Conservation (phyloP, 2,888 invertebrate genomes). For the Microctonus aethiopoides region DNA sequence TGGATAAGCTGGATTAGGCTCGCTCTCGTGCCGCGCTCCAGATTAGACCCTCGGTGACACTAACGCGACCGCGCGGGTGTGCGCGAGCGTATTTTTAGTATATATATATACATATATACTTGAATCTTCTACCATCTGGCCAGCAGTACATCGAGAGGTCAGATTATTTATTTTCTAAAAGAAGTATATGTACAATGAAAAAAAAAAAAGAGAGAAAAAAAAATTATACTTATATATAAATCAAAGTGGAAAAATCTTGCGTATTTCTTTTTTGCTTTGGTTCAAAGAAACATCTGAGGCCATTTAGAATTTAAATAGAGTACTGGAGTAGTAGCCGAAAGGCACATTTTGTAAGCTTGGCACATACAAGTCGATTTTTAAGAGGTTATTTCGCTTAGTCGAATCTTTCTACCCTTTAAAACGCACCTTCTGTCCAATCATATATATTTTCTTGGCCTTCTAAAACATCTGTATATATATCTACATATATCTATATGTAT, state of each 20-base stretch:
- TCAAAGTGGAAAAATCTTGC: neutral
- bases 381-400: conserved; percentile 58
- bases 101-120: conserved; percentile 18
- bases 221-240: neutral
- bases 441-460: conserved; percentile 36
- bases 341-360: conserved; percentile 58
- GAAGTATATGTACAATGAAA: neutral
- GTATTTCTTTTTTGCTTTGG: neutral
- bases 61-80: conserved; percentile 40
- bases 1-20: conserved; percentile 74
- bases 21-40: conserved; percentile 64
- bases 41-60: conserved; percentile 63
- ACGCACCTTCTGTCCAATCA: conserved; percentile 24
- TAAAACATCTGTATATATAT: conserved; percentile 7
- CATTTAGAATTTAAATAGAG: conserved; percentile 2
- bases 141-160: conserved; percentile 24
- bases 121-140: conserved; percentile 22
- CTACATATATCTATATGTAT: too few species aligned
- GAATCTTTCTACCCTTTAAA: conserved; percentile 60
- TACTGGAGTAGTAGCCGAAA: neutral
- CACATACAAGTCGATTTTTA: conserved; percentile 58
- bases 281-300: neutral
- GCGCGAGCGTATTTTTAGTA: conserved; percentile 3
- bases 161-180: conserved; percentile 24
- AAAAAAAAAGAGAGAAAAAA: neutral